Conservation (phyloP, 2,113 vertebrate genomes). For the Oceanites oceanicus region DNA sequence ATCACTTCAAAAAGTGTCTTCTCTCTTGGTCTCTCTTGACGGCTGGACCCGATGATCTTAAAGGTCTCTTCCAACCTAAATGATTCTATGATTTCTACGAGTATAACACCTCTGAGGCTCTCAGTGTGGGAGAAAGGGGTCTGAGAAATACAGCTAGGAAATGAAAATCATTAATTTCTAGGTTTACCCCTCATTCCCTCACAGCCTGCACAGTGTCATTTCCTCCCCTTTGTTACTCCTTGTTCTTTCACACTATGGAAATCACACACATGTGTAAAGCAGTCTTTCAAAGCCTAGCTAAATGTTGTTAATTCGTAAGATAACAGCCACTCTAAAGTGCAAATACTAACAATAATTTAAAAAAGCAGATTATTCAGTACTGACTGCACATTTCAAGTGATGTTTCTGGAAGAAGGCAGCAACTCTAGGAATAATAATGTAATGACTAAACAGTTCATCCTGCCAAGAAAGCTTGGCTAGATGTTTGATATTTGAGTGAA, state of each 20-base stretch:
- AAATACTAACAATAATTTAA: neutral
- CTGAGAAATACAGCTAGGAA: neutral
- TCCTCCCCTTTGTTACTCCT: neutral
- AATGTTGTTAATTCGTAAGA: neutral
- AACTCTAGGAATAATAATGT: neutral
- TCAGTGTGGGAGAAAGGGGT: neutral
- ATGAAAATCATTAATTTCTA: neutral
- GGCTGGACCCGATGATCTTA: too few species aligned
- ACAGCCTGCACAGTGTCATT: neutral
- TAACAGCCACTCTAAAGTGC: neutral
- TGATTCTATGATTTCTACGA: too few species aligned
- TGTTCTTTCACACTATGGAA: neutral
- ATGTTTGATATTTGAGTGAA: neutral
- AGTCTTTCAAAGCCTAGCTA: neutral
- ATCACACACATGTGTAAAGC: neutral
- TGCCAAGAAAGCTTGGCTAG: neutral
- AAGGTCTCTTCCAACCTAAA: too few species aligned
- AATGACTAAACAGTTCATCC: neutral
- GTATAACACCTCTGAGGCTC: neutral
- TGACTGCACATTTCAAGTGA: neutral
- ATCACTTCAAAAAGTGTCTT: conserved; percentile 27
- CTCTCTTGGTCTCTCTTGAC: neutral
- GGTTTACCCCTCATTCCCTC: neutral
- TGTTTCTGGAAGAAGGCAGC: neutral
- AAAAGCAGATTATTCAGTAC: neutral